phyloP scores from a whole-genome alignment of 2,113 vertebrate genomes.

The Chunga burmeisteri region DNA sequence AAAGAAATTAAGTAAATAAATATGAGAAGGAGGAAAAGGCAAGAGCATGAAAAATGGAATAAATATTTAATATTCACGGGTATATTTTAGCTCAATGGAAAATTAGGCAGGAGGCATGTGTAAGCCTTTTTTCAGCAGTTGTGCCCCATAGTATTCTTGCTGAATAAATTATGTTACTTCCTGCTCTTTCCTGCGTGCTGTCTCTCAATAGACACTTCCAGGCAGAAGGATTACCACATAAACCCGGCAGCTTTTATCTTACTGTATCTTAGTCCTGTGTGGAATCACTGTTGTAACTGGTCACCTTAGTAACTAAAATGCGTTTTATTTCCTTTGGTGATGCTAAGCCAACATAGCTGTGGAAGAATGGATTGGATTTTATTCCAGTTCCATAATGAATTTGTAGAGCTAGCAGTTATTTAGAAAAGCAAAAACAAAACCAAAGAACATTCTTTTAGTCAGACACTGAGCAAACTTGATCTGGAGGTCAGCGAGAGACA shows the following conservation, averaged over 20 bases:
- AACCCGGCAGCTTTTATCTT: not conserved
- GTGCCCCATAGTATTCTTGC: not conserved
- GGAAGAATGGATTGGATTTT: not conserved
- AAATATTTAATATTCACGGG: not conserved
- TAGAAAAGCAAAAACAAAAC: conserved; percentile 25
- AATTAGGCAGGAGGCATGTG: not conserved
- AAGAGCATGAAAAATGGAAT: not conserved
- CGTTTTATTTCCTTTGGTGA: not conserved
- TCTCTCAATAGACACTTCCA: conserved; percentile 2
- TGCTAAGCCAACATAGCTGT: not conserved
- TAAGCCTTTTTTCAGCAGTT: not conserved
- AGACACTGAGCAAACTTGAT: conserved; percentile 15
- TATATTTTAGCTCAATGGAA: not conserved
- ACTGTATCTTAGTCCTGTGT: not conserved
- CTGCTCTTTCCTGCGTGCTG: not conserved
- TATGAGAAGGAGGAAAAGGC: not conserved
- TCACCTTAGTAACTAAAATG: conserved; percentile 17
- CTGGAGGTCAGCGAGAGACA: not conserved
- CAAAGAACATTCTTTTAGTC: not conserved
- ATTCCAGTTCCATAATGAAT: not conserved
- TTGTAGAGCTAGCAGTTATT: conserved; percentile 19
- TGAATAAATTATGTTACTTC: conserved; percentile 27
- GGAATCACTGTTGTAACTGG: not conserved
- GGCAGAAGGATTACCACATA: conserved; percentile 21
- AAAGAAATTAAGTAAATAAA: not conserved